A percentile compares a stretch with the other conserved stretches of the same genome.
Conservation (phyloP, 1,140 invertebrate species). For the Hirudo medicinalis region DNA sequence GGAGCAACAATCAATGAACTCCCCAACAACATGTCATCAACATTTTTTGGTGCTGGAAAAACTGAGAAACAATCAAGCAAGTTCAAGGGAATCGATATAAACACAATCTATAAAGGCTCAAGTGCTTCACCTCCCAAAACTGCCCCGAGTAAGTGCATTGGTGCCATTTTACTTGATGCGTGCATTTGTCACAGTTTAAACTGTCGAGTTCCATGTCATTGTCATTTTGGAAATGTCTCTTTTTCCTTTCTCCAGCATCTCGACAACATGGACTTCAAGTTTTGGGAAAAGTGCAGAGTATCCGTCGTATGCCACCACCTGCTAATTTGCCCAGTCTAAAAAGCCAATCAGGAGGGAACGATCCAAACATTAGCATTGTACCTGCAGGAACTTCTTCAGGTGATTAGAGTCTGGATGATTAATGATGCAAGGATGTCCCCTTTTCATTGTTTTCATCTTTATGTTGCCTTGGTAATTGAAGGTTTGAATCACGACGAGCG, state of each 20-base stretch:
- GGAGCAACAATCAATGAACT: constrained; percentile 56
- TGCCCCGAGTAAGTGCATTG: constrained; percentile 21
- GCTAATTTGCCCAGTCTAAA: constrained; percentile 92
- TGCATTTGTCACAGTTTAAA: neutral
- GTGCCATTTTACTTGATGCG: neutral
- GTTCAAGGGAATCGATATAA: constrained; percentile 90
- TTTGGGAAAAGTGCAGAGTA: constrained; percentile 89
- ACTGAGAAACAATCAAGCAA: constrained; percentile 87
- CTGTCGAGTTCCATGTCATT: neutral
- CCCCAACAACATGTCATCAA: constrained; percentile 66
- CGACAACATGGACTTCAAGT: constrained; percentile 97
- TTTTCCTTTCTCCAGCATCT: constrained; percentile 38
- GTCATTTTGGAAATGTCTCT: neutral
- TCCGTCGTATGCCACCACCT: constrained; percentile 71
- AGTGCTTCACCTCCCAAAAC: constrained; percentile 43
- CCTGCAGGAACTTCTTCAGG: no score
- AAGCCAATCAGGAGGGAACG: constrained; percentile 58
- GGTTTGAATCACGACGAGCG: no score
- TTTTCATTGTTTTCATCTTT: no score
- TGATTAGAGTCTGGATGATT: no score
- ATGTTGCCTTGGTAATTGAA: no score
- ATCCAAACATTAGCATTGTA: no score
- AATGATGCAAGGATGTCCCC: no score
- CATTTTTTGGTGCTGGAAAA: constrained; percentile 62
- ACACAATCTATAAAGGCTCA: constrained; percentile 79